phyloP scores from a whole-genome alignment of 2,888 invertebrate genomes.

The Malacosoma neustria region DNA sequence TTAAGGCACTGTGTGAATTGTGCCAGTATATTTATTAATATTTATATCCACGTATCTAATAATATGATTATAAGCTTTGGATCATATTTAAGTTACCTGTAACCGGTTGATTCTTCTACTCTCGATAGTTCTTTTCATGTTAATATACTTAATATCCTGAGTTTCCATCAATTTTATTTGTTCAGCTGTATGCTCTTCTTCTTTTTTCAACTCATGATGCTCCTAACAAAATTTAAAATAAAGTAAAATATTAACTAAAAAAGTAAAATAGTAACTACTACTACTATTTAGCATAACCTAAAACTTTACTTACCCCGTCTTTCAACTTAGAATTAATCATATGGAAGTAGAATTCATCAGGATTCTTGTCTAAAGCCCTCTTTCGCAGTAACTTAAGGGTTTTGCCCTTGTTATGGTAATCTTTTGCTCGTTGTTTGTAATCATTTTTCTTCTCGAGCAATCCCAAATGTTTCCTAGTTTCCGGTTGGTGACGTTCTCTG shows the following conservation, averaged over 20 bases:
- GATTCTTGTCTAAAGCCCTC: conserved; percentile 93
- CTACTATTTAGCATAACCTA: too few relatives aligned
- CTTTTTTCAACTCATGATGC: conserved; percentile 80
- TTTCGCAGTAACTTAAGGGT: conserved; percentile 87
- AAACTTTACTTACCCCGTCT: conserved; percentile 68
- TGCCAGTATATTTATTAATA: too few relatives aligned
- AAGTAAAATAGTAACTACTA: too few relatives aligned
- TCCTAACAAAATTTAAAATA: too few relatives aligned
- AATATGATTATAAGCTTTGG: too few relatives aligned
- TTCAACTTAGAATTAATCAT: conserved; percentile 92
- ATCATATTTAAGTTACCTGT: too few relatives aligned
- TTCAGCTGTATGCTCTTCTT: conserved; percentile 84
- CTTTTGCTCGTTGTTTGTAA: conserved; percentile 84
- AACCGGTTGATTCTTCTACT: conserved; percentile 76
- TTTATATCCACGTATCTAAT: too few relatives aligned
- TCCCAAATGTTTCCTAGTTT: conserved; percentile 83
- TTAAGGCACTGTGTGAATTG: too few relatives aligned
- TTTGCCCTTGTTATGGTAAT: conserved; percentile 87
- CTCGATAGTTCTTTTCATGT: conserved; percentile 90
- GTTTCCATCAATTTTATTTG: conserved; percentile 93
- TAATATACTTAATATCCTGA: conserved; percentile 93
- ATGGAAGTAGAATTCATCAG: conserved; percentile 98
- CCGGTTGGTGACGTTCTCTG: conserved; percentile 89
- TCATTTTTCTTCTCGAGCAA: conserved; percentile 93
- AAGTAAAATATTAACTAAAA: too few relatives aligned